Conservation (phyloP, 2,797 vertebrate species). For the Luscinia luscinia region DNA sequence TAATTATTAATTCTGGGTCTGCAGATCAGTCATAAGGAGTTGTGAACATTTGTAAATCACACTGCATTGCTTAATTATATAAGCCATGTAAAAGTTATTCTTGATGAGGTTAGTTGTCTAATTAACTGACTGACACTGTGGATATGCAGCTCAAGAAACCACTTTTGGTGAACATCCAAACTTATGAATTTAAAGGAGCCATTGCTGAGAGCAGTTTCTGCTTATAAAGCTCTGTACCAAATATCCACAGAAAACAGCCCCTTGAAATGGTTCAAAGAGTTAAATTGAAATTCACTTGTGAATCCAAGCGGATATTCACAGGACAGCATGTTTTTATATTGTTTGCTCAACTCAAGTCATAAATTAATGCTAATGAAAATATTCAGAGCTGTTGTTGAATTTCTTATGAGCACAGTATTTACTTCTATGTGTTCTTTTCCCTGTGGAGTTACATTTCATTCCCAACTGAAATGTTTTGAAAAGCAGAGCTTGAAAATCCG, state of each 20-base stretch:
- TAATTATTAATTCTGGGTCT: conserved; percentile 52
- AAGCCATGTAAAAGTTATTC: conserved; percentile 24
- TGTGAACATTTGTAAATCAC: conserved; percentile 6
- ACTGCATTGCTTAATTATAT: conserved; percentile 16
- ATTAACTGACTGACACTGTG: conserved; percentile 19
- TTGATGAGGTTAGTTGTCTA: conserved; percentile 29
- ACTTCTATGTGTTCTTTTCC: conserved; percentile 13
- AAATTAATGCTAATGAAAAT: conserved; percentile 18
- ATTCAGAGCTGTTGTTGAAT: background rate
- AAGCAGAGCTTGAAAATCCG: conserved; percentile 16
- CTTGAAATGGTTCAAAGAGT: conserved; percentile 4
- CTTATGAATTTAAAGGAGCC: conserved; percentile 3
- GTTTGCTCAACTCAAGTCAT: conserved; percentile 40
- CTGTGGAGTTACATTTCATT: conserved; percentile 25
- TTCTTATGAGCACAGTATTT: background rate
- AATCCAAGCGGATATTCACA: background rate
- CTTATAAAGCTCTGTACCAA: background rate
- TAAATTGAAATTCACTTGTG: conserved; percentile 15
- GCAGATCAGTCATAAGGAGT: background rate
- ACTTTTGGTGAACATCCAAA: background rate
- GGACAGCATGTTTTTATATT: background rate
- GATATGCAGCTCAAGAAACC: background rate
- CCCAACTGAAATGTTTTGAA: conserved; percentile 37
- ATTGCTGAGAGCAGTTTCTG: background rate
- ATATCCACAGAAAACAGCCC: background rate